Evolutionary conservation across 1,140 invertebrate genomes (phyloP), one percentile per base, ranked within the genome.

Genomic region (Drosophila lowei): DNA sequence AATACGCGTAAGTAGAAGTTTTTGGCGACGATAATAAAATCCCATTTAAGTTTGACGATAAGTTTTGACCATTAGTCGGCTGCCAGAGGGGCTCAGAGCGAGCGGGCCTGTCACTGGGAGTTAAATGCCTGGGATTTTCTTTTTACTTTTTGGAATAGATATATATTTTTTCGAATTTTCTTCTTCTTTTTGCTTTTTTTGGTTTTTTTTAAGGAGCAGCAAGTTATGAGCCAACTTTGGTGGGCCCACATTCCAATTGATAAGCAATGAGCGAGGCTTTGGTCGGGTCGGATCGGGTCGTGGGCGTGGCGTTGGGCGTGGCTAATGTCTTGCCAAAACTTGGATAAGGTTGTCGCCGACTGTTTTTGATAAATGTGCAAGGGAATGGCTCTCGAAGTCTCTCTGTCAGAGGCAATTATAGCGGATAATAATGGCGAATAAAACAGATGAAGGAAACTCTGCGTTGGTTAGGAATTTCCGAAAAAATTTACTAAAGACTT

Each of bases 11-110:
- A 70, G 66, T 70, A 68, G 64, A 70, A 70, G 66, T 70, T 77
- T 74, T 84, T 78, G 71, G 76, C 79, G 67, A 65, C 79, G 79
- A 84, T 84, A 84, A 84, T 84, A 84, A 84, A 84, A 84, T 84
- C 79, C 79, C 79, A 84, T 84, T 84, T 84, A 84, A 84, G 79
- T 84, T 84, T 84, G 79, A 79, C 79, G 79, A 84, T 84, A 84
- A 84, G 75, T 84, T 84, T 84, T 81, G 79, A 78, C 79, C 79
- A 84, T 84, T 84, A 84, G 79, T 74, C 55, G 75, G 44, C 52
- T 66, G 62, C 65, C 63, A 56, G 21, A 16, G 67, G 44, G 53
- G 59, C 65, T 68, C 42, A 21, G 38, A 30, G 62, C 58, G 41
- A 25, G 43, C 54, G 28, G 55, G 30, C 23, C 60, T 83, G 79